Evolutionary conservation across 2,888 invertebrate genomes (phyloP).

Genomic region (Isotomurus palustris): DNA sequence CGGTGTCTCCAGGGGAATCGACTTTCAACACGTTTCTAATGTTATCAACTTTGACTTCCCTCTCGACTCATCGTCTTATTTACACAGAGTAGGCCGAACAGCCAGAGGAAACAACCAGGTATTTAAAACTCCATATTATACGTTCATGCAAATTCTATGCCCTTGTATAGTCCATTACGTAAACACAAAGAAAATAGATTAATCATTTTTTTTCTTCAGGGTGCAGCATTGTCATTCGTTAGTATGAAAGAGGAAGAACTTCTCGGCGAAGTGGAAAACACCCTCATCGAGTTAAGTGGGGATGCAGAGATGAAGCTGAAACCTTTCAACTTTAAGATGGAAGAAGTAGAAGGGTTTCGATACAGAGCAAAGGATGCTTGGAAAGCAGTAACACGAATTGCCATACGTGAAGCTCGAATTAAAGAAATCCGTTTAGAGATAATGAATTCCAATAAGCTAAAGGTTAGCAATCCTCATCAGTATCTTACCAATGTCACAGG

Average conservation of each 20-base stretch:
- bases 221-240: constrained; percentile 84
- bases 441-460: constrained; percentile 83
- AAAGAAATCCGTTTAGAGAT: constrained; percentile 94
- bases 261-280: constrained; percentile 53
- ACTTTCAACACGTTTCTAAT: constrained; percentile 95
- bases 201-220: constrained; percentile 53
- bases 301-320: constrained; percentile 55
- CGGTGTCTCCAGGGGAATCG: constrained; percentile 93
- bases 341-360: constrained; percentile 92
- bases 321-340: constrained; percentile 87
- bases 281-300: constrained; percentile 68
- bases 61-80: constrained; percentile 77
- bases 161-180: not conserved
- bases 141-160: constrained; percentile 5
- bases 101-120: constrained; percentile 80
- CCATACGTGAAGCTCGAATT: constrained; percentile 86
- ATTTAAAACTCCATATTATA: constrained; percentile 21
- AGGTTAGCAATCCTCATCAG: constrained; percentile 53
- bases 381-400: constrained; percentile 87
- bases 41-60: constrained; percentile 99
- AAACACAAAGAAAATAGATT: constrained; percentile 23
- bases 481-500: not conserved
- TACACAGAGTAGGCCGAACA: constrained; percentile 91
- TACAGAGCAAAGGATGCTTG: constrained; percentile 94
- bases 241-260: constrained; percentile 69